Evolutionary conservation across 2,888 invertebrate genomes (phyloP).

Genomic region (Caenorhabditis becei): DNA sequence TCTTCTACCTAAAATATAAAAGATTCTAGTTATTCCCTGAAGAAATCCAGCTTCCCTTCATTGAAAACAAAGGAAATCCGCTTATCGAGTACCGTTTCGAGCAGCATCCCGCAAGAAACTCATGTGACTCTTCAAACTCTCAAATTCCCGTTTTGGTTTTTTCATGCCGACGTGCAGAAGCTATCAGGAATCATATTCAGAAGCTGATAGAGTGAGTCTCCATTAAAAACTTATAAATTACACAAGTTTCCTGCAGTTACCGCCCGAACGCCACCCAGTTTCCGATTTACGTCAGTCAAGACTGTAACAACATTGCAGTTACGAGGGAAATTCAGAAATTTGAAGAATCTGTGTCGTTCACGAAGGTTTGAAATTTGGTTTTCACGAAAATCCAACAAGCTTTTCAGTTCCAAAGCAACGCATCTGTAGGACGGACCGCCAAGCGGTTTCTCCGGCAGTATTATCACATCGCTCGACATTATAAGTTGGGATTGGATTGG

Average conservation of each 20-base stretch:
- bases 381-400: not conserved
- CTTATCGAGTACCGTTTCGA: not conserved
- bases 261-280: constrained; percentile 84
- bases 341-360: constrained; percentile 84
- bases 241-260: not conserved
- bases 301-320: constrained; percentile 93
- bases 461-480: not conserved
- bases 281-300: constrained; percentile 96
- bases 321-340: constrained; percentile 90
- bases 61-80: not conserved
- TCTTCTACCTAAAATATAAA: not conserved
- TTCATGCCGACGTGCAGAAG: constrained; percentile 1
- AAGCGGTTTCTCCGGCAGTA: not conserved
- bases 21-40: not conserved
- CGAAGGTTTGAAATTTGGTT: not conserved
- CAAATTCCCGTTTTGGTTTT: constrained; percentile 3
- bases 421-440: not conserved
- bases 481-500: constrained; percentile 10
- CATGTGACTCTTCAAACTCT: not conserved
- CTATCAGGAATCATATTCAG: not conserved
- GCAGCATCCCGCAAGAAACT: not conserved
- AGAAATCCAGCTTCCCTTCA: too few species aligned
- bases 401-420: not conserved
- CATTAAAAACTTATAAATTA: not conserved
- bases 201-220: constrained; percentile 1